Percentiles rank a stretch among this genome's conserved stretches.
Conservation (phyloP, 2,888 invertebrate species). For the Tetheella fluctuosa region DNA sequence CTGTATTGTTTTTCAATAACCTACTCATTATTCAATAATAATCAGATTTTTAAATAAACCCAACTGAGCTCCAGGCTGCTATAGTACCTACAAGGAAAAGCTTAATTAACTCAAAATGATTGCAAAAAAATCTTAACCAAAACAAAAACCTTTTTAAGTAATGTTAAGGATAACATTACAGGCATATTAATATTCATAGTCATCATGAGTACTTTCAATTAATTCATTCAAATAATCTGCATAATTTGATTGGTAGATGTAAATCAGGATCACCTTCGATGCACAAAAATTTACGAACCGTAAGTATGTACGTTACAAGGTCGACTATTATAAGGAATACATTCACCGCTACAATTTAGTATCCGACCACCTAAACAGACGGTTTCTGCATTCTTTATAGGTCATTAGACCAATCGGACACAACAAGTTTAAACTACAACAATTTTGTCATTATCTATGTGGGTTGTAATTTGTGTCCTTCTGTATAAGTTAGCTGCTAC, state of each 20-base stretch:
- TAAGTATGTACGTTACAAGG: neutral
- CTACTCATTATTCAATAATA: too few species aligned
- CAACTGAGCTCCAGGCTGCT: too few species aligned
- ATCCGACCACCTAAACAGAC: slow-evolving; percentile 2
- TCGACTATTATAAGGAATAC: slow-evolving; percentile 7
- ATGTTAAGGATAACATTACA: too few species aligned
- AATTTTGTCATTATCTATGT: slow-evolving; percentile 53
- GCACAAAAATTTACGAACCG: slow-evolving; percentile 2
- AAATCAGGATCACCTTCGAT: slow-evolving; percentile 13
- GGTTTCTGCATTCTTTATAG: slow-evolving; percentile 20
- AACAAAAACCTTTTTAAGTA: too few species aligned
- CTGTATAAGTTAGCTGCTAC: slow-evolving; percentile 20
- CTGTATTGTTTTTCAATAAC: neutral
- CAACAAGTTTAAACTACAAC: slow-evolving; percentile 33
- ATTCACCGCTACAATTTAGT: slow-evolving; percentile 14
- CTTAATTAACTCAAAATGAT: neutral
- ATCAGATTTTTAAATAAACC: too few species aligned
- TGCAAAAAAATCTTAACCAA: too few species aligned
- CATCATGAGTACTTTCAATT: too few species aligned
- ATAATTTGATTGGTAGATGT: neutral
- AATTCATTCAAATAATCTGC: too few species aligned
- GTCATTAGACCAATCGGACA: slow-evolving; percentile 20
- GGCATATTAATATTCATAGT: too few species aligned
- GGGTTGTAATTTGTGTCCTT: slow-evolving; percentile 44
- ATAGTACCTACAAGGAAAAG: too few species aligned